Base-by-base conservation (phyloP, 2,113 vertebrate species). In the Chamaea fasciata region DNA sequence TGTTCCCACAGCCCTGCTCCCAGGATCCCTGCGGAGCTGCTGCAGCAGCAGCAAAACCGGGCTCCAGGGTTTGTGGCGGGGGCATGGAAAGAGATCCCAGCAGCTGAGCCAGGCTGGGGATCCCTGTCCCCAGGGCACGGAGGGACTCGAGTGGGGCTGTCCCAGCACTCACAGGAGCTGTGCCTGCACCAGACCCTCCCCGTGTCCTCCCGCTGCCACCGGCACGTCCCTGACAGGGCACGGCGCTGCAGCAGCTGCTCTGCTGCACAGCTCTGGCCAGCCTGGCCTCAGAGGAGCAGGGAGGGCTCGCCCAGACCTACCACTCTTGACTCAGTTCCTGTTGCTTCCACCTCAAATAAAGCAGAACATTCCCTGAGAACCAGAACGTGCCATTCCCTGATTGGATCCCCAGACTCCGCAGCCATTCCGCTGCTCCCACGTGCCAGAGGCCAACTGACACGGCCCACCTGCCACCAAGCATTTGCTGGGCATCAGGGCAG, bases 351-450 rank as follows among this genome's bases (percentile, higher is more conserved):
- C 44, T 67, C 49, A 23, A 9, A n/a, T 9, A 10, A 10, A 44
- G 26, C 71, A 46, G 46, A 62, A 19, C 39, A 0, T 2, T 39
- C 55, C 67, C 24, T 4, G 1, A 3, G 71, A n/a, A 39, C 7
- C 37, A 13, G 22, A 10, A 30, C 0, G 9, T 65, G 71, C 27
- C 42, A 2, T 21, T 52, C 46, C 90, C 65, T 2, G 4, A 2
- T 3, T 18, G 30, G 0, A 20, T 6, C 39, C 77, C 65, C 60
- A 11, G 37, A 6, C 23, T 8, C 55, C 0, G 1, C 46, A 35
- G 90, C 60, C 59, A 1, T 24, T 7, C 16, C 0, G 0, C 75
- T 11, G 31, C 8, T 30, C 31, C 0, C 8, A 6, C 5, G 1
- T 7, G 28, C 82, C 89, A 23, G 18, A 11, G 83, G 59, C 44